Conservation (phyloP, 1,140 invertebrate species). For the Wiebesia pumilae region DNA sequence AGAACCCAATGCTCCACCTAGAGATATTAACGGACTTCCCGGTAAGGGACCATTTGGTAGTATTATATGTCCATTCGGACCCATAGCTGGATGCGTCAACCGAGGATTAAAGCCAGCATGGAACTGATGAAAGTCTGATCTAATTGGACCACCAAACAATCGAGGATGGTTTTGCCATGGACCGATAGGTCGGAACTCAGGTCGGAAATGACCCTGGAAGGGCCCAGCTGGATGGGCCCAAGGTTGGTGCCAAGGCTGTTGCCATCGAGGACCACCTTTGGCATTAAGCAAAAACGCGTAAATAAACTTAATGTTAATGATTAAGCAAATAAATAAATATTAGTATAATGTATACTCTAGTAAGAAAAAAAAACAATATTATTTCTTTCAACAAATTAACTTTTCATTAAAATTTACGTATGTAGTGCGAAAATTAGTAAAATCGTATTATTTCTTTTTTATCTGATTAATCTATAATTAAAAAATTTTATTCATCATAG, state of each 20-base stretch:
- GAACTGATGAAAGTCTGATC: constrained; percentile 69
- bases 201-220: constrained; percentile 64
- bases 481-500: no score
- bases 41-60: constrained; percentile 65
- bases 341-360: no score
- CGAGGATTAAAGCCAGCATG: constrained; percentile 70
- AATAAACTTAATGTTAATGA: no score
- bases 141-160: constrained; percentile 66
- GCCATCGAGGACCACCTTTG: constrained; percentile 67
- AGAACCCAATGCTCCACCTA: constrained; percentile 63
- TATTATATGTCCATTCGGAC: constrained; percentile 64
- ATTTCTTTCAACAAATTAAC: no score
- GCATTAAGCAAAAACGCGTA: no score
- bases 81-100: constrained; percentile 64
- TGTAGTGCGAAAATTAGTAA: no score
- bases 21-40: constrained; percentile 40
- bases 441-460: no score
- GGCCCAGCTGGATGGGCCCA: constrained; percentile 68
- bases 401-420: no score
- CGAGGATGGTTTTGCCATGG: constrained; percentile 71
- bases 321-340: no score
- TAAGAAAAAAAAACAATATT: no score
- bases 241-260: constrained; percentile 70
- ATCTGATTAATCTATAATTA: no score
- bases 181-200: constrained; percentile 65